Percentiles rank a stretch among this genome's conserved stretches.
Evolutionary conservation across 2,113 vertebrate genomes (phyloP).

Genomic region (Semicossyphus pulcher): DNA sequence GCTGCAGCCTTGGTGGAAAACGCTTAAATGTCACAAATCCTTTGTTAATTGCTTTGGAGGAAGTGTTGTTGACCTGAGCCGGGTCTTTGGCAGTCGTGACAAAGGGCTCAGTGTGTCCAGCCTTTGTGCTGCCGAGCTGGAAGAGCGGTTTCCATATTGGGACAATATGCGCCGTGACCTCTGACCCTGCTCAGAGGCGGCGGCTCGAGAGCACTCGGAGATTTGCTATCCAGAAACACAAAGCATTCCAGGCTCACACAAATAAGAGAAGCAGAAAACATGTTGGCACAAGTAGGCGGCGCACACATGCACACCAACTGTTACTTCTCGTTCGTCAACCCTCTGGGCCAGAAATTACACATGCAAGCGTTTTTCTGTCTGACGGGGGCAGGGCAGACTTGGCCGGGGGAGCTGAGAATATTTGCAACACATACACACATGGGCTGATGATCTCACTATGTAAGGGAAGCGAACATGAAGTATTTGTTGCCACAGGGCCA

Average conservation of each 20-base stretch:
- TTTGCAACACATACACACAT: constrained; percentile 62
- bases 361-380: constrained; percentile 76
- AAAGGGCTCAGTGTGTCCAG: constrained; percentile 75
- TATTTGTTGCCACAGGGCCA: constrained; percentile 68
- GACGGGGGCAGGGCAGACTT: constrained; percentile 75
- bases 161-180: constrained; percentile 76
- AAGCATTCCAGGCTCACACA: constrained; percentile 49
- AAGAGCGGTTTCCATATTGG: constrained; percentile 75
- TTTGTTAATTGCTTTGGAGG: constrained; percentile 59
- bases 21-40: constrained; percentile 29
- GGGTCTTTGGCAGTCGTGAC: constrained; percentile 66
- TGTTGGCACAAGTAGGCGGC: constrained; percentile 61
- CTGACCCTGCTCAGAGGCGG: constrained; percentile 67
- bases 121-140: constrained; percentile 63
- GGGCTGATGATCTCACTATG: constrained; percentile 68
- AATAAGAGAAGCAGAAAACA: constrained; percentile 52
- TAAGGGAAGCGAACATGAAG: constrained; percentile 71
- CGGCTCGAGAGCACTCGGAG: constrained; percentile 41
- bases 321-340: constrained; percentile 72
- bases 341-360: constrained; percentile 75
- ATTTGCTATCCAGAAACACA: constrained; percentile 59
- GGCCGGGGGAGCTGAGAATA: constrained; percentile 71
- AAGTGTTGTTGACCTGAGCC: constrained; percentile 59
- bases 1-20: not conserved
- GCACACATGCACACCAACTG: constrained; percentile 77